phyloP scores from a whole-genome alignment of 2,888 invertebrate genomes.

The Aspidiotus rigidus region DNA sequence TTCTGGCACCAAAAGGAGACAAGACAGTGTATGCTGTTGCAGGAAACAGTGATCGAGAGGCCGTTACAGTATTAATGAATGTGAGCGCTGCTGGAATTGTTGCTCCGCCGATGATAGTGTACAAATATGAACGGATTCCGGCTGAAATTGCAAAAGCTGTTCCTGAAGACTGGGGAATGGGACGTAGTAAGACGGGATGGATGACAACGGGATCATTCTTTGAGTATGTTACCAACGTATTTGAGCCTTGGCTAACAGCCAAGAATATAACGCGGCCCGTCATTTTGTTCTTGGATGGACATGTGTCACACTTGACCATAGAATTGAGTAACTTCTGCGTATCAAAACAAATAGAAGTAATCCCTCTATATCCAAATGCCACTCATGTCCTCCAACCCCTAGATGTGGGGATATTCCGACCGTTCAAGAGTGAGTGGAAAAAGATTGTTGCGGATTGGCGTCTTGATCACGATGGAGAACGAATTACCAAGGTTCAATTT shows the following conservation, averaged over 20 bases:
- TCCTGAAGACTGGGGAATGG: slow-evolving; percentile 36
- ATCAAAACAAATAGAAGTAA: slow-evolving; percentile 34
- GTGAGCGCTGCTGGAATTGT: slow-evolving; percentile 13
- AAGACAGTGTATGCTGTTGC: slow-evolving; percentile 12
- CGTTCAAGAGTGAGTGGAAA: slow-evolving; percentile 36
- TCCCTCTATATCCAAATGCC: slow-evolving; percentile 37
- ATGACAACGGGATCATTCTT: slow-evolving; percentile 37
- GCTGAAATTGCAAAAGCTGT: slow-evolving; percentile 28
- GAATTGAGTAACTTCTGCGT: slow-evolving; percentile 35
- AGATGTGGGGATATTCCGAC: slow-evolving; percentile 38
- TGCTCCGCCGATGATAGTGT: slow-evolving; percentile 37
- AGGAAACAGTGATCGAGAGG: slow-evolving; percentile 20
- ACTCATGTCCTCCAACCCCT: slow-evolving; percentile 38
- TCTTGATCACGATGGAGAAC: neutral
- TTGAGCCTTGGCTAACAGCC: slow-evolving; percentile 35
- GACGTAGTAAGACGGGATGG: slow-evolving; percentile 37
- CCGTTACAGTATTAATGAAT: slow-evolving; percentile 13
- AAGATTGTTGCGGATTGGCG: slow-evolving; percentile 10
- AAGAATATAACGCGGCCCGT: slow-evolving; percentile 34
- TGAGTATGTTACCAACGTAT: slow-evolving; percentile 37
- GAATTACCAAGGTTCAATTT: neutral
- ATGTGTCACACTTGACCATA: slow-evolving; percentile 35
- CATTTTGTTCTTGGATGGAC: slow-evolving; percentile 37
- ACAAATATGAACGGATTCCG: slow-evolving; percentile 36
- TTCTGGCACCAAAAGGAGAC: slow-evolving; percentile 9